Evolutionary conservation across 1,140 invertebrate species (phyloP), one percentile per base, ranked within the genome.

Genomic region (Geopemphigus sp.): DNA sequence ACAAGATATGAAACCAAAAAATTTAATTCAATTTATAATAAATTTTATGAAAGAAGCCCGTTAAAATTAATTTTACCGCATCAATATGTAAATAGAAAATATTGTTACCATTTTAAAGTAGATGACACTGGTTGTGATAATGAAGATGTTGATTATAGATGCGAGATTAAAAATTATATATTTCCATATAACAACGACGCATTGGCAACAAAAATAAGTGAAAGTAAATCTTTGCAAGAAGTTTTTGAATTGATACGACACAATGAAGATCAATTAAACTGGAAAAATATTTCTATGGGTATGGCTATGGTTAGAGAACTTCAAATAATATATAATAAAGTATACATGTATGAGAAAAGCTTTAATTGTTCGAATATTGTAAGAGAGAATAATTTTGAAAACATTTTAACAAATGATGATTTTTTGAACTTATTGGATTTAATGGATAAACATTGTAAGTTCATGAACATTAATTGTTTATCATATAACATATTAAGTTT

Each of bases 231-330:
- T 50, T 47, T 63, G 17, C 74, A 78, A 63, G 57, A 78, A 0
- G 26, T 78, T 61, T 78, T 78, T 63, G 39, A 78, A 15, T 50
- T 78, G 8, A 17, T 78, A 24, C 32, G n/a, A 26, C 11, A 12
- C 5, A 63, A 63, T 15, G 50, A 78, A 10, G 12, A 63, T 61
- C 39, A 47, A 47, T n/a, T 78, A 15, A 61, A 78, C 32, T 78
- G 74, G 74, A 26, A 78, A 63, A 63, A 47, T 78, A 78, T 78
- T 5, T 78, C 74, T 26, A 78, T 78, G 57, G 74, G 57, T 26
- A 45, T 78, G n/a, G 74, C 74, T 6, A 78, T 78, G 74, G n/a
- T 78, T 47, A 78, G 74, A 61, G 74, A 78, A 61, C 56, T 78
- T 47, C 74, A 78, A 78, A 78, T 78, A 61, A 78, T 63, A 61